These are phyloP conservation scores for Halcyon badia DNA, from an alignment of 2,797 vertebrate genomes.

Conservation along the genomic window DNA sequence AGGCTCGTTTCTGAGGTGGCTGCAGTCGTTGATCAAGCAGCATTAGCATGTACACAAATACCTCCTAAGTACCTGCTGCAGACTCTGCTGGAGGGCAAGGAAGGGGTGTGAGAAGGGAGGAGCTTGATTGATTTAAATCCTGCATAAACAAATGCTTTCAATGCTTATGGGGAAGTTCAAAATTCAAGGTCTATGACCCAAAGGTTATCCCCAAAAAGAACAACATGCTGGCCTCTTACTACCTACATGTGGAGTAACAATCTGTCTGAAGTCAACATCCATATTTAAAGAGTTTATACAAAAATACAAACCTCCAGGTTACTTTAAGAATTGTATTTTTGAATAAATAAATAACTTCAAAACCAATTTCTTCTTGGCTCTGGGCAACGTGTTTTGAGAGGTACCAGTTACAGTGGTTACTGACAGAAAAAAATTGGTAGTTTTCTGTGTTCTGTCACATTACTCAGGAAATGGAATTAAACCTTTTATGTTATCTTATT, in stretches of 20 bases:
- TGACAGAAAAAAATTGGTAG: neutral
- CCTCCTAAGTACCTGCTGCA: neutral
- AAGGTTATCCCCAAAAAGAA: neutral
- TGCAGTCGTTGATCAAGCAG: neutral
- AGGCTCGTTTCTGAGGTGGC: neutral
- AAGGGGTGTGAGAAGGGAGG: neutral
- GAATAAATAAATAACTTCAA: neutral
- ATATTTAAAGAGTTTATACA: neutral
- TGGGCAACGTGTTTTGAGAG: neutral
- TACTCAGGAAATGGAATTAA: neutral
- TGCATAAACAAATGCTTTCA: neutral
- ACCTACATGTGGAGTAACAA: neutral
- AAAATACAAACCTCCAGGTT: neutral
- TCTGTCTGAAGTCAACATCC: neutral
- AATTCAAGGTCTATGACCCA: neutral
- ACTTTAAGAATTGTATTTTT: neutral
- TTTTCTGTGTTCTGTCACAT: neutral
- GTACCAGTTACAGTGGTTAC: neutral
- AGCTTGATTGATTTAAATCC: neutral
- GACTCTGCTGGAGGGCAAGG: neutral
- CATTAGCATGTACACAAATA: neutral
- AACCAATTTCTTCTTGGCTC: neutral
- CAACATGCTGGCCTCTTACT: rapidly evolving
- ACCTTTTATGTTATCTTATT: neutral
- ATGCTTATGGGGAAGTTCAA: neutral